Percentiles rank a stretch among this genome's conserved stretches.
Evolutionary conservation across 2,797 vertebrate genomes (phyloP).

Genomic region (Okamejei kenojei): DNA sequence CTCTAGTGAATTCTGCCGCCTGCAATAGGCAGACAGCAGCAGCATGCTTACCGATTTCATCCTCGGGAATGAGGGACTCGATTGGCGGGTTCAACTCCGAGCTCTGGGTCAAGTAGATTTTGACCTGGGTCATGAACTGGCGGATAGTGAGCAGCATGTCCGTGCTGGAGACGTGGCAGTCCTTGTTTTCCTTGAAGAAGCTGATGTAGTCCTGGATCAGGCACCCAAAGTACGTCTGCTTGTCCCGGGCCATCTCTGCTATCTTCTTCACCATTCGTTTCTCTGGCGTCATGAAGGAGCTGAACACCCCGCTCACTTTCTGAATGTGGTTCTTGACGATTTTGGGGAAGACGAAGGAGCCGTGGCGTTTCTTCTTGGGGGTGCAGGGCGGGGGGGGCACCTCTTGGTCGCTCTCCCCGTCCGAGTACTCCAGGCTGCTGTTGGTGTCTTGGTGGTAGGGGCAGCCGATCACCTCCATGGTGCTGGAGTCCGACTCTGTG

Average conservation of each 20-base stretch:
- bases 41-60: constrained; percentile 80
- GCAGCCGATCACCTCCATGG: constrained; percentile 77
- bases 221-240: constrained; percentile 87
- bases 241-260: constrained; percentile 78
- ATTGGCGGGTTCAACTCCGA: constrained; percentile 88
- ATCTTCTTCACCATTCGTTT: constrained; percentile 80
- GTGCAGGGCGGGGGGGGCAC: constrained; percentile 76
- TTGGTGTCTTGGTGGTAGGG: constrained; percentile 71
- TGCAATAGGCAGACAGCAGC: background rate
- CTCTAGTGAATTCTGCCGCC: background rate
- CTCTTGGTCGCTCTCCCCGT: constrained; percentile 83
- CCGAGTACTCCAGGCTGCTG: constrained; percentile 83
- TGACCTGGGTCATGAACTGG: constrained; percentile 95
- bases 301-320: constrained; percentile 86
- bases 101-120: constrained; percentile 87
- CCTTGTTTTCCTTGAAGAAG: constrained; percentile 87
- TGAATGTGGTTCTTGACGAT: constrained; percentile 83
- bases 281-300: constrained; percentile 88
- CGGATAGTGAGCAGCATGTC: constrained; percentile 88
- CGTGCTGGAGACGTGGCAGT: constrained; percentile 80
- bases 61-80: constrained; percentile 87
- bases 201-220: constrained; percentile 92
- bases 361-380: constrained; percentile 65
- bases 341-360: constrained; percentile 76
- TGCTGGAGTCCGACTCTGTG: constrained; percentile 66